Evolutionary conservation across 2,113 vertebrate species (phyloP).

Genomic region (Entelurus aequoreus): DNA sequence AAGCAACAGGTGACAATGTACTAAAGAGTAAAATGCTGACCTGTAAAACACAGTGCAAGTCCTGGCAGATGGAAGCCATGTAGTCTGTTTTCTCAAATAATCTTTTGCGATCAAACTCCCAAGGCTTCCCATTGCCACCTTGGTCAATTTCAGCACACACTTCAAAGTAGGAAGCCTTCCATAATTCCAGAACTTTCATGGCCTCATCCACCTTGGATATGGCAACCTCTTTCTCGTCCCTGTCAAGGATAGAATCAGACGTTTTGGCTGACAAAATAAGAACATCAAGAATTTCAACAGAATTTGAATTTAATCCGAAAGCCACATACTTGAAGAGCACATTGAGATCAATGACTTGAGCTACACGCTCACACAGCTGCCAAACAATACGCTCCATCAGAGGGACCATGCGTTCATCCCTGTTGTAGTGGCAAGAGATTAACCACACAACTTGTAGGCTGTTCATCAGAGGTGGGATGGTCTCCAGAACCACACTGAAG

Average conservation of each 20-base stretch:
- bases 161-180: constrained; percentile 85
- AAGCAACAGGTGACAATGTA: not conserved
- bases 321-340: constrained; percentile 76
- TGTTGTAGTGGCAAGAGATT: constrained; percentile 81
- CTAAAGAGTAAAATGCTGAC: constrained; percentile 52
- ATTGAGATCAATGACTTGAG: constrained; percentile 70
- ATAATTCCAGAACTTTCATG: constrained; percentile 75
- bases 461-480: constrained; percentile 82
- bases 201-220: constrained; percentile 76
- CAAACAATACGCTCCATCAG: constrained; percentile 89
- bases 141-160: constrained; percentile 82
- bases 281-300: not conserved
- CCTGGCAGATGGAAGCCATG: constrained; percentile 84
- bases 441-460: constrained; percentile 85
- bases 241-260: constrained; percentile 40
- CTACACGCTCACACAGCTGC: constrained; percentile 80
- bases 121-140: constrained; percentile 72
- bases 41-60: constrained; percentile 80
- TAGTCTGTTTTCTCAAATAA: constrained; percentile 90
- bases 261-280: not conserved
- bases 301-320: not conserved
- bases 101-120: constrained; percentile 90
- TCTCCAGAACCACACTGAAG: constrained; percentile 73
- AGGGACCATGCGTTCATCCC: constrained; percentile 81
- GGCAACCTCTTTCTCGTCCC: constrained; percentile 71